Evolutionary conservation across 2,113 vertebrate genomes (phyloP).

Genomic region (Oncorhynchus clarkii): DNA sequence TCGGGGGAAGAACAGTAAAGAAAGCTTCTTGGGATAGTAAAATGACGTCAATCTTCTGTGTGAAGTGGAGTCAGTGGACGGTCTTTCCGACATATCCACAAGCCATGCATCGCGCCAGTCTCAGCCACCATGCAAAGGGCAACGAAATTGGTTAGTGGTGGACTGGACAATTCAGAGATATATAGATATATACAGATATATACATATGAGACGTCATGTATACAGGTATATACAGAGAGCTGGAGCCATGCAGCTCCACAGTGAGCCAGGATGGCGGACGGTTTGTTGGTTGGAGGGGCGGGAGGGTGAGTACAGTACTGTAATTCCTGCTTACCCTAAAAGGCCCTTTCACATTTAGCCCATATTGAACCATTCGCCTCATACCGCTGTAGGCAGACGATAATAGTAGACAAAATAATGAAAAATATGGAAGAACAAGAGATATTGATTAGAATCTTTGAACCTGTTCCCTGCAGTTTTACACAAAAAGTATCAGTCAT

Average conservation of each 20-base stretch:
- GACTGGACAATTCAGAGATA: conserved; percentile 37
- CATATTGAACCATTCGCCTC: conserved; percentile 80
- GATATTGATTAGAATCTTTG: conserved; percentile 6
- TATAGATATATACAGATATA: conserved; percentile 5
- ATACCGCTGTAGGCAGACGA: conserved; percentile 87
- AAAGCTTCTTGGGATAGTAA: conserved; percentile 13
- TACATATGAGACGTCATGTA: conserved; percentile 6
- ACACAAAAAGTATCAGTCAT: background rate
- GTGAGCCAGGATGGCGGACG: conserved; percentile 35
- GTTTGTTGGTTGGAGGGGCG: conserved; percentile 34
- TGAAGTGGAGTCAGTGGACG: background rate
- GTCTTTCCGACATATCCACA: conserved; percentile 17
- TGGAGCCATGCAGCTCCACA: conserved; percentile 5
- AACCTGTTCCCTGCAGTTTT: background rate
- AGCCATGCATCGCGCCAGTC: conserved; percentile 70
- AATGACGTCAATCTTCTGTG: conserved; percentile 13
- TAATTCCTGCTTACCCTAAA: conserved; percentile 86
- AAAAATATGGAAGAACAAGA: background rate
- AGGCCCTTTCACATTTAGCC: conserved; percentile 81
- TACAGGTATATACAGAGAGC: conserved; percentile 1
- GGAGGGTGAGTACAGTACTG: conserved; percentile 43
- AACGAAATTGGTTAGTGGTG: conserved; percentile 45
- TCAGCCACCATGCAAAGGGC: conserved; percentile 74
- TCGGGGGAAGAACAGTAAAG: conserved; percentile 11
- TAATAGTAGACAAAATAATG: conserved; percentile 54